Evolutionary conservation across 1,140 invertebrate genomes (phyloP), one percentile per base, ranked within the genome.

Genomic region (Drosophila simulans): DNA sequence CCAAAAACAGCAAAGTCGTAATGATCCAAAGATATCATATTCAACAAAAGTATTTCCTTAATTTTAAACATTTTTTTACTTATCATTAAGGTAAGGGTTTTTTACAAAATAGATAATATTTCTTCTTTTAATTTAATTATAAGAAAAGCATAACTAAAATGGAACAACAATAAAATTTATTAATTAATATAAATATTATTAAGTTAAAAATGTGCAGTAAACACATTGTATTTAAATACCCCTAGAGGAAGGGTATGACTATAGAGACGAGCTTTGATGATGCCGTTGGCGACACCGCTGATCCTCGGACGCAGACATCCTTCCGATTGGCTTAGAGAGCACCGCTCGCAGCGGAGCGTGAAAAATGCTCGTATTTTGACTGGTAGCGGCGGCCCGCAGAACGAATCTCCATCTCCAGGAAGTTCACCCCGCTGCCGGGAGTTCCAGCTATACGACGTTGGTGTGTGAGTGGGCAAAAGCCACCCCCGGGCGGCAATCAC

Each of bases 331-430:
- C 65, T 77, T 77, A 84, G 54, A 62, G 48, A 46, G 43, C 43
- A 43, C 15, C 37, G 69, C 43, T 65, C 34, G 60, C 27, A 57
- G 40, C 31, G 63, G 78, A 72, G 83, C 83, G 83, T 86, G 68
- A 66, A 83, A 59, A 86, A 86, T 86, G 83, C 84, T 79, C 71
- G 83, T 77, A 70, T 83, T 86, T 79, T 86, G 59, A 86, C 83
- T 86, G 83, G 83, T 52, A 82, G 72, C 40, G 49, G 22, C 54
- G 20, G 20, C 13, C 52, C 35, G 59, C 51, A 56, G 34, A 77
- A 77, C 63, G 55, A 75, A 75, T 75, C 46, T 65, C 15, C 66
- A 43, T 51, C 57, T 48, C 45, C 20, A 15, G 51, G 15, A 40
- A 49, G 48, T 31, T 5, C 48, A 34, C n/a, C 27, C n/a, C 35